A percentile compares a stretch with the other conserved stretches of the same genome.
phyloP scores from a whole-genome alignment of 2,888 invertebrate genomes.

The Zygaena filipendulae region DNA sequence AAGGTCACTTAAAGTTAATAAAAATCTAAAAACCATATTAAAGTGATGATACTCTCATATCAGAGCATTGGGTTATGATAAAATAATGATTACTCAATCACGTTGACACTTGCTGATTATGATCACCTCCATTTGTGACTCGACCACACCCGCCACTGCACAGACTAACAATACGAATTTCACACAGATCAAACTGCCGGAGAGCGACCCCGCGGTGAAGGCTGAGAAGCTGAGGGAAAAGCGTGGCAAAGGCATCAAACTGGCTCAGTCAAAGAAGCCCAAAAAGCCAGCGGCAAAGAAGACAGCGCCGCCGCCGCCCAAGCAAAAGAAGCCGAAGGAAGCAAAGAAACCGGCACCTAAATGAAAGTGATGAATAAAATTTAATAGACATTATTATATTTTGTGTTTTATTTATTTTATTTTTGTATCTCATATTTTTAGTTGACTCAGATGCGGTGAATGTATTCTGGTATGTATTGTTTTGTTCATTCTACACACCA shows the following conservation, averaged over 20 bases:
- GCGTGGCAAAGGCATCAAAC: constrained; percentile 60
- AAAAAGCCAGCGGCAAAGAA: constrained; percentile 61
- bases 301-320: constrained; percentile 49
- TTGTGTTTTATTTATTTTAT: constrained; percentile 11
- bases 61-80: constrained; percentile 68
- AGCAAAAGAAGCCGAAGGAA: constrained; percentile 34
- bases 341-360: constrained; percentile 28
- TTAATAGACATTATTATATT: no score
- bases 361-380: no score
- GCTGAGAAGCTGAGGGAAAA: constrained; percentile 58
- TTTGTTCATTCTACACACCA: no score
- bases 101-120: constrained; percentile 53
- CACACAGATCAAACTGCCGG: constrained; percentile 61
- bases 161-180: no score
- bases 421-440: no score
- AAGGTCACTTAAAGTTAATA: no score
- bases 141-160: background rate
- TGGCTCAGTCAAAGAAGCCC: constrained; percentile 61
- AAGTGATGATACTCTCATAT: constrained; percentile 54
- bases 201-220: constrained; percentile 50
- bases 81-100: constrained; percentile 49
- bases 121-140: background rate
- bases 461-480: no score
- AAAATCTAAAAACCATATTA: no score
- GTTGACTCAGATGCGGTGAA: no score